Evolutionary conservation across 2,888 invertebrate genomes (phyloP).

Genomic region (Ormyrus nitidulus): DNA sequence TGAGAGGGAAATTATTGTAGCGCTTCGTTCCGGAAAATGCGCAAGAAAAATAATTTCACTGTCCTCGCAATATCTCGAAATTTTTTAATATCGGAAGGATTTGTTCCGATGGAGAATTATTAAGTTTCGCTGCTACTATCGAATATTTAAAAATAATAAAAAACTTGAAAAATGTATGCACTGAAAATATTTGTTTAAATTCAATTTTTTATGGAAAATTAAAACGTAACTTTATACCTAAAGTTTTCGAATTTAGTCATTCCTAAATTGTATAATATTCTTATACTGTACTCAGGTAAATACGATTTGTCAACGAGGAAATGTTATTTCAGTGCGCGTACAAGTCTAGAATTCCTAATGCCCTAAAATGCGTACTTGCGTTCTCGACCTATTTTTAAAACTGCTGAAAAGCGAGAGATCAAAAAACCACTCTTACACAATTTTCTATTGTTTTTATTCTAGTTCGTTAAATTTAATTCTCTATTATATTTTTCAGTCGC

Average conservation of each 20-base stretch:
- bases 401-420: slow-evolving; percentile 19
- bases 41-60: neutral
- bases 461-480: no score
- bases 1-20: slow-evolving; percentile 1
- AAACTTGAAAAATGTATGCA: no score
- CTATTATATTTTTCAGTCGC: no score
- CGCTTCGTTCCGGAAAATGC: neutral
- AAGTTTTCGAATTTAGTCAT: slow-evolving; percentile 20
- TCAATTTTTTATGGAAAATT: neutral
- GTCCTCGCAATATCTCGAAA: neutral
- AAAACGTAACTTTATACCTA: neutral
- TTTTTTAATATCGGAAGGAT: no score
- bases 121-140: no score
- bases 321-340: slow-evolving; percentile 47
- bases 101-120: no score
- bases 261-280: slow-evolving; percentile 34
- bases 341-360: slow-evolving; percentile 51
- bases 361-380: slow-evolving; percentile 41
- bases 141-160: no score
- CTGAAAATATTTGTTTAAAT: no score
- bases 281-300: slow-evolving; percentile 41
- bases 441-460: no score
- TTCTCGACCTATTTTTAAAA: slow-evolving; percentile 44
- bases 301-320: slow-evolving; percentile 50
- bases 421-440: slow-evolving; percentile 18